phyloP scores from a whole-genome alignment of 2,113 vertebrate genomes.

The Megaceryle maxima region DNA sequence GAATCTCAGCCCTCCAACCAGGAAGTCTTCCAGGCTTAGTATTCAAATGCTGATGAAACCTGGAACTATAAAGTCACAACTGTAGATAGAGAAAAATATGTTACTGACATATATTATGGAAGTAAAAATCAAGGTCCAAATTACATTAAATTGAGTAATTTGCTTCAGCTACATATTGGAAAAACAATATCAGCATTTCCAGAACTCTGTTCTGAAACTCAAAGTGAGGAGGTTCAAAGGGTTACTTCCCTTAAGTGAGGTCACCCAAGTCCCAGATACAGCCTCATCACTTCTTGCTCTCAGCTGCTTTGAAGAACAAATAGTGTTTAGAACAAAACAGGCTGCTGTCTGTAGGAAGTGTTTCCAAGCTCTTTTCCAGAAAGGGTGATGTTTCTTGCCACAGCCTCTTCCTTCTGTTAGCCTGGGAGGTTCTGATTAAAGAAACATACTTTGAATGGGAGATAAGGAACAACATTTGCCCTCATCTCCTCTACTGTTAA shows the following conservation, averaged over 20 bases:
- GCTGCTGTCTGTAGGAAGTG: conserved; percentile 45
- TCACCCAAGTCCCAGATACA: neutral
- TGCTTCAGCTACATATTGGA: neutral
- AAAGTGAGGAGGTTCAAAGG: neutral
- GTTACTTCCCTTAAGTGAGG: neutral
- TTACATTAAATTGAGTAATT: neutral
- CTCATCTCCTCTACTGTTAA: neutral
- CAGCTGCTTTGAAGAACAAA: conserved; percentile 36
- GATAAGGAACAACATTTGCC: conserved; percentile 13
- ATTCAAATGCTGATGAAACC: neutral
- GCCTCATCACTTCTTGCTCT: conserved; percentile 4
- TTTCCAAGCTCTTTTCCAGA: conserved; percentile 56
- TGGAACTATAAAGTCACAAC: neutral
- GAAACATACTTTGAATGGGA: neutral
- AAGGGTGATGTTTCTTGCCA: conserved; percentile 25
- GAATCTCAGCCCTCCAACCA: neutral
- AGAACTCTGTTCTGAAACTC: neutral
- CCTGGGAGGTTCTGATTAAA: conserved; percentile 33
- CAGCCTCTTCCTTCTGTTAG: conserved; percentile 36
- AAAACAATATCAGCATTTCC: neutral
- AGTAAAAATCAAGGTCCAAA: neutral
- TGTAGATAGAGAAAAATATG: neutral
- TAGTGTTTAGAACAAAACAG: conserved; percentile 37
- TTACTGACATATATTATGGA: neutral
- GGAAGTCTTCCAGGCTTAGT: neutral